Evolutionary conservation across 2,797 vertebrate genomes (phyloP).

Genomic region (Mormyrops boulengeri): DNA sequence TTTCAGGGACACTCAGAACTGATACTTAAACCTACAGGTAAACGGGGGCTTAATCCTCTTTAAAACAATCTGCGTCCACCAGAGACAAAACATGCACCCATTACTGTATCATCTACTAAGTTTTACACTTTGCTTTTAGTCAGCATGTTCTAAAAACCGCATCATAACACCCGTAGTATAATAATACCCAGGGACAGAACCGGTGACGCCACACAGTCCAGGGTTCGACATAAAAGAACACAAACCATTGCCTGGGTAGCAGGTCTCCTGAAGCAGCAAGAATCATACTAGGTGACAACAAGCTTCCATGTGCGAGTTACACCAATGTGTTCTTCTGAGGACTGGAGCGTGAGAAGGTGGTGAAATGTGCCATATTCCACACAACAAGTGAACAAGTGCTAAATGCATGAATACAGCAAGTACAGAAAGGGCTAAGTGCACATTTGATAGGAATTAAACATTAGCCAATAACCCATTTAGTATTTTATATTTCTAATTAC

Average conservation of each 20-base stretch:
- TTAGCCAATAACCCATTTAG: not conserved
- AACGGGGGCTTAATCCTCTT: not conserved
- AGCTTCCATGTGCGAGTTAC: not conserved
- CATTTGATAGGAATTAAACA: constrained; percentile 2
- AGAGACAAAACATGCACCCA: not conserved
- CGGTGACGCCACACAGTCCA: not conserved
- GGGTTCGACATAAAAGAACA: not conserved
- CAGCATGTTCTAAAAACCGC: not conserved
- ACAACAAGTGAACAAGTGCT: not conserved
- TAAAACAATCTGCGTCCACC: not conserved
- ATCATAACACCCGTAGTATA: not conserved
- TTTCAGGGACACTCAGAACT: not conserved
- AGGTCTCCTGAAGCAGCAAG: not conserved
- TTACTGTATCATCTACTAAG: not conserved
- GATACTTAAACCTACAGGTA: not conserved
- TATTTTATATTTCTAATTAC: not conserved
- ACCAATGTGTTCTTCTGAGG: not conserved
- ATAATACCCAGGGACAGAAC: not conserved
- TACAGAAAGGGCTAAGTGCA: not conserved
- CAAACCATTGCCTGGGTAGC: not conserved
- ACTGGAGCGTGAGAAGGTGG: not conserved
- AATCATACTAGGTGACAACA: not conserved
- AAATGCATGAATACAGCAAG: not conserved
- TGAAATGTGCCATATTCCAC: not conserved
- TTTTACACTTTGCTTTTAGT: not conserved